Percentiles rank a stretch among this genome's conserved stretches.
Evolutionary conservation across 2,888 invertebrate species (phyloP).

Genomic region (Slavum lentiscoides): DNA sequence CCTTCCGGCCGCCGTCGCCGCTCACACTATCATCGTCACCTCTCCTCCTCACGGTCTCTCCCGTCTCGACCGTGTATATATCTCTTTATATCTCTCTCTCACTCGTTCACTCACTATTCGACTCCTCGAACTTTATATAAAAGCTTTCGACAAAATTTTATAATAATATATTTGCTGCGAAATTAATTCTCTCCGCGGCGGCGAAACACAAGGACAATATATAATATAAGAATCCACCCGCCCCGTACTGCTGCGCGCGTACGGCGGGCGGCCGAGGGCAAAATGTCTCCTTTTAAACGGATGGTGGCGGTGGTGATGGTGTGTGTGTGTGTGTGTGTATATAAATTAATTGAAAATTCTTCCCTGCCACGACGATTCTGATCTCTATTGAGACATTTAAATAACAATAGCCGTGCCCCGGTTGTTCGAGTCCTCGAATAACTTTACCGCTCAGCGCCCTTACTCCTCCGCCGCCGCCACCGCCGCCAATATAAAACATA

Average conservation of each 20-base stretch:
- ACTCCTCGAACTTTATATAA: constrained; percentile 50
- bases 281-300: constrained; percentile 53
- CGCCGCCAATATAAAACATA: constrained; percentile 40
- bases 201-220: constrained; percentile 50
- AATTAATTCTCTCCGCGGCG: constrained; percentile 53
- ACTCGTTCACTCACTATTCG: not conserved
- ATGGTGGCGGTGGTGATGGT: too few species aligned
- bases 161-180: constrained; percentile 52
- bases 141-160: constrained; percentile 52
- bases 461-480: not conserved
- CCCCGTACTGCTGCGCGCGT: not conserved
- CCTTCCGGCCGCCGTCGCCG: not conserved
- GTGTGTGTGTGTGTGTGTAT: constrained; percentile 17
- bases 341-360: constrained; percentile 54
- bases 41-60: too few species aligned
- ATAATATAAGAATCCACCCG: constrained; percentile 29
- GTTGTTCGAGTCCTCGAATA: constrained; percentile 46
- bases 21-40: not conserved
- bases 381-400: constrained; percentile 53
- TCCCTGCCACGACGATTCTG: constrained; percentile 51
- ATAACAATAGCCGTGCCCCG: constrained; percentile 49
- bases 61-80: not conserved
- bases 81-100: not conserved
- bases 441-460: constrained; percentile 43
- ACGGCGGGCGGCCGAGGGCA: constrained; percentile 31